These are phyloP conservation scores for Heterotis niloticus DNA, from an alignment of 2,113 vertebrate genomes.

Conservation along the genomic window DNA sequence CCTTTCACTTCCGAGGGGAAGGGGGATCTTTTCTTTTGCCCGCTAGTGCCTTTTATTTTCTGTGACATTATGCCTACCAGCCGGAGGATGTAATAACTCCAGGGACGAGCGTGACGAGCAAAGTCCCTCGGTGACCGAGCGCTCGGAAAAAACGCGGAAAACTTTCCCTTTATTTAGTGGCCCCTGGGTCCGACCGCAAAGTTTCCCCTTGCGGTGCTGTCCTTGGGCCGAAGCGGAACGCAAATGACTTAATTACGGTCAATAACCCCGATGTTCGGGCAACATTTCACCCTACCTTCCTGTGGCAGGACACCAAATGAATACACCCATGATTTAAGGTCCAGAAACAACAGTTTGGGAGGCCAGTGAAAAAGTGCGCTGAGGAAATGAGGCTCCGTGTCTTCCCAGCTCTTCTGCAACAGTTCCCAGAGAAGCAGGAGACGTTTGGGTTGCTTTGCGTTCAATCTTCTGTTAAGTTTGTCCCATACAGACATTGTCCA, in stretches of 20 bases:
- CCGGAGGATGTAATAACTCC: neutral
- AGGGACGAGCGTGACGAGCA: neutral
- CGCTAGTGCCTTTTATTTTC: neutral
- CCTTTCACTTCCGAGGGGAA: neutral
- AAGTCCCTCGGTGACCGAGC: neutral
- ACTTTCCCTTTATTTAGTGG: neutral
- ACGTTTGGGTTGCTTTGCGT: too few relatives aligned
- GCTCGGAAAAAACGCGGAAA: neutral
- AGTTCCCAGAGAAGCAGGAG: too few relatives aligned
- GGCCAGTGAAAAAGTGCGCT: too few relatives aligned
- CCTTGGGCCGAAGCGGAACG: constrained; percentile 9
- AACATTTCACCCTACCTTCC: neutral
- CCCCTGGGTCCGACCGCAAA: neutral
- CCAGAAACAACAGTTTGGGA: constrained; percentile 39
- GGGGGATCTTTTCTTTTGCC: neutral
- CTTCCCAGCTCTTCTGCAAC: too few relatives aligned
- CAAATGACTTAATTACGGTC: constrained; percentile 22
- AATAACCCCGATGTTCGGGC: neutral
- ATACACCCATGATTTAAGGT: neutral
- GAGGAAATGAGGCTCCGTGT: too few relatives aligned
- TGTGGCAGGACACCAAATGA: neutral
- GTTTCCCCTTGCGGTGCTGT: neutral
- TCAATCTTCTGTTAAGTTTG: too few relatives aligned
- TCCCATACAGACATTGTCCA: too few relatives aligned
- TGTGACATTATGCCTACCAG: neutral